Conservation (phyloP, 2,113 vertebrate genomes). For the Petrocephalus zakoni region DNA sequence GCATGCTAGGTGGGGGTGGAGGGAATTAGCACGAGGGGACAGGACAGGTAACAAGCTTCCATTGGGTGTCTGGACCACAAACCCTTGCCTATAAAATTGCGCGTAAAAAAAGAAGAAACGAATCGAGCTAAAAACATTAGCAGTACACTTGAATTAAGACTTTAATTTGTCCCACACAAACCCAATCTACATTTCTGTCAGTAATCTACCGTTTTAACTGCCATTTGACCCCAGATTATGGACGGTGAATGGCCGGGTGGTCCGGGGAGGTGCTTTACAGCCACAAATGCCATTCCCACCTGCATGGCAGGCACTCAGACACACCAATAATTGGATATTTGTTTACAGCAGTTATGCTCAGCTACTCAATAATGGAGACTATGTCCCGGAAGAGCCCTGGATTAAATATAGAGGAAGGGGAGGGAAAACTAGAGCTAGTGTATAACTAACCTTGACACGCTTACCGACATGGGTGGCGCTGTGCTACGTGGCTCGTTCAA, state of each 20-base stretch:
- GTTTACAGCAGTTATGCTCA: slow-evolving; percentile 31
- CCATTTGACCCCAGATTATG: not conserved
- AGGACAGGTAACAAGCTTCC: not conserved
- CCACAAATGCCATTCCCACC: not conserved
- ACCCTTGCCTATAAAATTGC: not conserved
- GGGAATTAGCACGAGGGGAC: not conserved
- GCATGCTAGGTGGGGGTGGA: not conserved
- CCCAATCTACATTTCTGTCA: not conserved
- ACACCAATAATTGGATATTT: not conserved
- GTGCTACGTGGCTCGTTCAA: slow-evolving; percentile 27
- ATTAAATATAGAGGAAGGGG: slow-evolving; percentile 42
- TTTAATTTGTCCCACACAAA: not conserved
- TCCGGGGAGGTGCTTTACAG: not conserved
- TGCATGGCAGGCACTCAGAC: slow-evolving; percentile 14
- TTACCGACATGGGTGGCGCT: slow-evolving; percentile 30
- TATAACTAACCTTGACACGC: slow-evolving; percentile 41
- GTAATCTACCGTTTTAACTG: not conserved
- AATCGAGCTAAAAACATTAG: not conserved
- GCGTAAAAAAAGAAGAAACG: not conserved
- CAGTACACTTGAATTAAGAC: not conserved
- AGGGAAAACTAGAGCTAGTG: slow-evolving; percentile 33
- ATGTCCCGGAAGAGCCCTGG: slow-evolving; percentile 32
- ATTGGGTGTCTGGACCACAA: not conserved
- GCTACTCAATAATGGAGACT: slow-evolving; percentile 40
- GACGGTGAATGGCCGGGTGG: not conserved